Base-by-base conservation (phyloP, 2,888 invertebrate genomes). In the Ferrisia virgata region DNA sequence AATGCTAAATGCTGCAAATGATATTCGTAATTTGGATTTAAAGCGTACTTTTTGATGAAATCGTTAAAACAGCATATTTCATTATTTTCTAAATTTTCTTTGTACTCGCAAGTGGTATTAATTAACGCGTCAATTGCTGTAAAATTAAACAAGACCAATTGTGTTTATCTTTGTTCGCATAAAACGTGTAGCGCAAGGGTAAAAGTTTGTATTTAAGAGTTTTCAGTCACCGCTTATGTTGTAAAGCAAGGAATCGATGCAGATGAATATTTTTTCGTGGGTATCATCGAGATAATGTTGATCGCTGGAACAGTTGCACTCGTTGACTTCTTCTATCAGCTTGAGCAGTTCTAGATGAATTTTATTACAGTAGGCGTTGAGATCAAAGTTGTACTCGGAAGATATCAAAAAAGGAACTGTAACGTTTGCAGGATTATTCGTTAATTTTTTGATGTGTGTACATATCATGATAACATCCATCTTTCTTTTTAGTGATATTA, bases 11-110 rank as follows among this genome's bases (percentile, higher is more conserved):
- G 33, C 13, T 80, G 80, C 9, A 80, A 8, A 31, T 80, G 28
- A 18, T 80, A 47, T 53, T 80, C 80, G 80, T 80, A 47, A 5
- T 6, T 80, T 31, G 40, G 1, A 31, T 8, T 47, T 47, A 80
- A 18, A 11, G 80, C 80, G 31, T 47, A 80, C 25, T 28, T 80
- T 53, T 80, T 33, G 6, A 80, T 80, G 31, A 80, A 80, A 33
- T 76, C 72, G 8, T 36, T 76, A n/a, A 76, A 76, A 64, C 64
- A 64, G 28, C 64, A 28, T 64, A 31, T 64, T 64, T 64, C 64
- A 0, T 31, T 28, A 28, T 15, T 2, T 13, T 64, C 28, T 15
- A 13, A 31, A 15, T 64, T 64, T 15, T 28, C 64, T 64, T 64
- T 28, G 28, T 6, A 64, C 1, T 64, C 31, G 64, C 15, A 28